phyloP scores from a whole-genome alignment of 2,888 invertebrate genomes.

The Trichacis sp. region DNA sequence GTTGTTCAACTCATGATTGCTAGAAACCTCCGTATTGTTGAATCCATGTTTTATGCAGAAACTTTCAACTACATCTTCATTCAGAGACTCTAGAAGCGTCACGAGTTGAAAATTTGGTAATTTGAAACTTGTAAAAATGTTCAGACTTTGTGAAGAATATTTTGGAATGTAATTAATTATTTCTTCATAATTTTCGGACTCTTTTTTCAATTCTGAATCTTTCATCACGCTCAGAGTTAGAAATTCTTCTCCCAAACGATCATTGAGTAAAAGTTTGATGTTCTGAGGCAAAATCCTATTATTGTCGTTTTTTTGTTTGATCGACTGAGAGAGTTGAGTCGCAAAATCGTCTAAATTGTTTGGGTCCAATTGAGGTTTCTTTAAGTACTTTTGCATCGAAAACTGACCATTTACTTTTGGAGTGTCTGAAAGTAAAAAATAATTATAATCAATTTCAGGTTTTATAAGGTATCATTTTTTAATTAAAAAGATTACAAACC shows the following conservation, averaged over 20 bases:
- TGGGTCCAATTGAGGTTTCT: slow-evolving; percentile 3
- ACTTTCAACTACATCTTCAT: neutral
- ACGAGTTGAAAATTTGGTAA: slow-evolving; percentile 49
- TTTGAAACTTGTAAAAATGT: slow-evolving; percentile 45
- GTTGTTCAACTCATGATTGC: no score
- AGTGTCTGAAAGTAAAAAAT: slow-evolving; percentile 3
- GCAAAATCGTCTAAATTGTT: neutral
- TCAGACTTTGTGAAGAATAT: slow-evolving; percentile 20
- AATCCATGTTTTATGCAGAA: neutral
- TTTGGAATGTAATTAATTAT: slow-evolving; percentile 43
- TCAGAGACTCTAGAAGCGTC: slow-evolving; percentile 43
- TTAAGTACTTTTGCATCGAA: slow-evolving; percentile 51
- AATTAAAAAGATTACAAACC: no score
- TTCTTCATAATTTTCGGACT: slow-evolving; percentile 19
- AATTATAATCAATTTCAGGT: no score
- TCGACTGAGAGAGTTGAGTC: neutral
- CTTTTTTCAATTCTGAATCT: slow-evolving; percentile 49
- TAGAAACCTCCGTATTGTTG: no score
- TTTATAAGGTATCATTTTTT: no score
- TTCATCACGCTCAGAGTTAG: slow-evolving; percentile 58
- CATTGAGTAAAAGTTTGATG: slow-evolving; percentile 56
- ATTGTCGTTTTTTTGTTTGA: slow-evolving; percentile 14
- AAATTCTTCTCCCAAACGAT: slow-evolving; percentile 58
- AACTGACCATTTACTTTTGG: slow-evolving; percentile 34
- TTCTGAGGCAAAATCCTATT: slow-evolving; percentile 46